Evolutionary conservation across 2,113 vertebrate genomes (phyloP), one percentile per base, ranked within the genome.

Genomic region (Bubo blakistoni): DNA sequence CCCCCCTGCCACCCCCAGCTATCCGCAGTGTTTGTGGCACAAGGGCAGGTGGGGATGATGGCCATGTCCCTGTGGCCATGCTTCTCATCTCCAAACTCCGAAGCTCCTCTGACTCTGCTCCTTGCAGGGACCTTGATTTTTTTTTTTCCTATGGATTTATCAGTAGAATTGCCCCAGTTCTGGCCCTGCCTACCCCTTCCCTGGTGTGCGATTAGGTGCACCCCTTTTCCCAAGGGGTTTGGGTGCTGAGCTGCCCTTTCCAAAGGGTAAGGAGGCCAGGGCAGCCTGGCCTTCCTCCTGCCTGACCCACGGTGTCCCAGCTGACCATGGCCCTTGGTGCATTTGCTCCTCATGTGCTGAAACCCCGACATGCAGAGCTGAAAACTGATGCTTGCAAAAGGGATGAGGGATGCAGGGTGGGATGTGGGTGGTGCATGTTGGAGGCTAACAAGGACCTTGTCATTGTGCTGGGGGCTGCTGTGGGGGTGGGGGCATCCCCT

Each of bases 41-140:
- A 40, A 30, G 63, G 30, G 34, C 57, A 72, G 58, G 0, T 44
- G 88, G 67, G 40, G 36, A 7, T 74, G 36, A 20, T 3, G 8
- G 34, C n/a, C 49, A 16, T 0, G 0, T 70, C 70, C 46, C 46
- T 52, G 1, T 42, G 46, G 9, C 57, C 57, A 34, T 1, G 0
- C 20, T 73, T 5, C 9, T 52, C 47, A 7, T 25, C 55, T 59
- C 88, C 65, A 42, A 7, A 36, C 32, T 57, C 42, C 19, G 69
- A 2, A 66, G 34, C 42, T 81, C 27, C 46, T 84, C 40, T 46
- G 18, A 26, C 25, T 36, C 55, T 79, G 29, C 58, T 81, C 55
- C 38, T 55, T 24, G 16, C 42, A 18, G 13, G 3, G 5, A 51
- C 34, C 49, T 65, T 4, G 0, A 7, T 27, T 17, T 16, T 34